Evolutionary conservation across 2,797 vertebrate species (phyloP), one percentile per base, ranked within the genome.

Genomic region (Chelmon rostratus): DNA sequence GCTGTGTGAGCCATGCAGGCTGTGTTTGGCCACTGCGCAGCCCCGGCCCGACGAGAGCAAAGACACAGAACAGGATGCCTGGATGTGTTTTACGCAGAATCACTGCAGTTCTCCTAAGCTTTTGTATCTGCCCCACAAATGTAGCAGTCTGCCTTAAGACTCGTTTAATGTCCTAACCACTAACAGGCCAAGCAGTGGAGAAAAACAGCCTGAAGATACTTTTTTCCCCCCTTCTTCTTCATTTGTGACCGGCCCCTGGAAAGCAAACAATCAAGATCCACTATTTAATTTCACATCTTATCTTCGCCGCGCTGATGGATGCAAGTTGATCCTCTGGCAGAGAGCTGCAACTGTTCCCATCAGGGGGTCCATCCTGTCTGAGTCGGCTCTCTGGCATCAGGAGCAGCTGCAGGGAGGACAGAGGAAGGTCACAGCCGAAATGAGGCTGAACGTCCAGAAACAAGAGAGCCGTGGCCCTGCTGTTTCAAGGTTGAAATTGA

Each of bases 371-470:
- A 78, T 92, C 87, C 88, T 85, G 86, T 75, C 82, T 71, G 82
- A 73, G 77, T 85, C 70, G n/a, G 3, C 86, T 86, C 71, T 23
- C 85, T 84, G 90, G 90, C 91, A 91, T 91, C 91, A 88, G 91
- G 84, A 91, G 89, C 90, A 92, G 90, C 92, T 91, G 91, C 79
- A 28, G 82, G 84, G 84, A 93, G 91, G 92, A 91, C 86, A 78
- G 84, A 86, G 67, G 85, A 93, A 95, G 93, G 94, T 95, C 91
- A 83, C 78, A 58, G 19, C 74, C 63, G 50, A 89, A 90, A 80
- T 68, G 82, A 90, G 89, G 73, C 83, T 69, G 85, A 79, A 76
- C 74, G 81, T 90, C 91, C 83, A 88, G 90, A 77, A 90, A 87
- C 84, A 75, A 87, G 86, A 87, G 79, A 88, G 70, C 66, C 37